Conservation (phyloP, 2,113 vertebrate genomes). For the Poeciliopsis retropinna region DNA sequence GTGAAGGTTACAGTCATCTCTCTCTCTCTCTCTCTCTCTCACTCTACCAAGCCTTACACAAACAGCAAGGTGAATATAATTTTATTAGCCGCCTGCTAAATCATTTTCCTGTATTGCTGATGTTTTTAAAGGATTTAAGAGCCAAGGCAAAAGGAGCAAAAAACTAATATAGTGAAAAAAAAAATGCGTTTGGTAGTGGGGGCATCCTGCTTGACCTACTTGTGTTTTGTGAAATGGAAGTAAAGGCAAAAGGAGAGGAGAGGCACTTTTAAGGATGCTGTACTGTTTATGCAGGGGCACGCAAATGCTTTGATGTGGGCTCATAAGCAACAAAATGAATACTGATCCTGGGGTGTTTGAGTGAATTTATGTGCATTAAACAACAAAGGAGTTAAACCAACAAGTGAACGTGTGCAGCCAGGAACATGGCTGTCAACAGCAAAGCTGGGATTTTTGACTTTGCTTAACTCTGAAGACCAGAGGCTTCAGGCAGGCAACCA, state of each 20-base stretch:
- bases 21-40: slow-evolving; percentile 12
- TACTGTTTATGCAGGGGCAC: slow-evolving; percentile 28
- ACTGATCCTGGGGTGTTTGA: slow-evolving; percentile 32
- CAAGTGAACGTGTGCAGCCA: slow-evolving; percentile 5
- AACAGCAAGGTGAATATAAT: slow-evolving; percentile 33
- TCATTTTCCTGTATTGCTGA: neutral
- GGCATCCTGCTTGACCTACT: slow-evolving; percentile 36
- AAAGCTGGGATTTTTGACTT: slow-evolving; percentile 58
- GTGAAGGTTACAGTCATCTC: slow-evolving; percentile 50
- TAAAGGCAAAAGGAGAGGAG: slow-evolving; percentile 13
- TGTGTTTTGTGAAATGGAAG: slow-evolving; percentile 32
- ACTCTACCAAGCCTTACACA: slow-evolving; percentile 29
- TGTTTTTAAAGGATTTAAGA: slow-evolving; percentile 31
- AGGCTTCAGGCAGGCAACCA: too few relatives aligned
- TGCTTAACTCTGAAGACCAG: slow-evolving; percentile 48
- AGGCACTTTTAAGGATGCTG: slow-evolving; percentile 36
- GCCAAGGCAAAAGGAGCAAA: slow-evolving; percentile 12
- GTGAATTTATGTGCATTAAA: slow-evolving; percentile 31
- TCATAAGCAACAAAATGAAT: slow-evolving; percentile 54
- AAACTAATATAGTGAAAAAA: slow-evolving; percentile 21
- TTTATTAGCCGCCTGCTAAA: slow-evolving; percentile 13
- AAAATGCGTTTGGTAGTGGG: slow-evolving; percentile 14
- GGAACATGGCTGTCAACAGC: slow-evolving; percentile 41
- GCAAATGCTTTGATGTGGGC: slow-evolving; percentile 51
- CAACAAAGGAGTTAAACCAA: slow-evolving; percentile 40